A percentile compares a stretch with the other conserved stretches of the same genome.
These are phyloP conservation scores for Nemurella pictetii DNA, from an alignment of 2,888 invertebrate species.

Conservation along the genomic window DNA sequence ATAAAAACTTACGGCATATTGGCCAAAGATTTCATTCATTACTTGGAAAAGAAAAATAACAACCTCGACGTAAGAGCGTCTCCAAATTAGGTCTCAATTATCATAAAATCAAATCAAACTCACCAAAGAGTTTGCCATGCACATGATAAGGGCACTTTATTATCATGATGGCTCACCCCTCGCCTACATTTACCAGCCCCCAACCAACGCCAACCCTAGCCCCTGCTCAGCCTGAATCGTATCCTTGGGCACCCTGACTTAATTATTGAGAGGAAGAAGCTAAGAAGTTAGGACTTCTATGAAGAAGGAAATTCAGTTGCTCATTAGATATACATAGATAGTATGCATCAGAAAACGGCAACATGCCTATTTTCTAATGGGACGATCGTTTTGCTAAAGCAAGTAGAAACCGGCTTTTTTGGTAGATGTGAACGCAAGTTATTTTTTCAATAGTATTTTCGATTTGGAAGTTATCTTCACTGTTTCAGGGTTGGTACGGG, in stretches of 20 bases:
- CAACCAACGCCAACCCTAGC: not conserved
- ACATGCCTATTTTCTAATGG: too few species aligned
- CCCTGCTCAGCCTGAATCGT: not conserved
- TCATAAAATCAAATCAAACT: conserved; percentile 24
- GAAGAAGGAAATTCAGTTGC: conserved; percentile 12
- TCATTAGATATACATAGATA: not conserved
- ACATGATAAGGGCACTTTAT: conserved; percentile 11
- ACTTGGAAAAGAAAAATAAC: too few species aligned
- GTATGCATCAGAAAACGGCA: too few species aligned
- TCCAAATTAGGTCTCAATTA: conserved; percentile 25
- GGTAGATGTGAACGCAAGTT: too few species aligned
- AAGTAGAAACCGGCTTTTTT: too few species aligned
- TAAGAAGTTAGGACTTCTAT: not conserved
- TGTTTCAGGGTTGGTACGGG: too few species aligned
- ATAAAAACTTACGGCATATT: too few species aligned
- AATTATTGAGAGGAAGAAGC: conserved; percentile 26
- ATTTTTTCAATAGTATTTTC: too few species aligned
- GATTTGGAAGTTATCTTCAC: too few species aligned
- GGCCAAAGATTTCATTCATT: too few species aligned
- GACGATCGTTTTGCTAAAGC: too few species aligned
- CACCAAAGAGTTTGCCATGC: conserved; percentile 6
- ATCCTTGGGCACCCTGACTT: conserved; percentile 25
- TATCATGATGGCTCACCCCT: conserved; percentile 20
- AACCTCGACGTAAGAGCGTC: too few species aligned
- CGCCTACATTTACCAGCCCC: conserved; percentile 10